Evolutionary conservation across 30 jellyfish, hydroid and myxozoan species (phyloP).

Genomic region (Morbakka virulenta): DNA sequence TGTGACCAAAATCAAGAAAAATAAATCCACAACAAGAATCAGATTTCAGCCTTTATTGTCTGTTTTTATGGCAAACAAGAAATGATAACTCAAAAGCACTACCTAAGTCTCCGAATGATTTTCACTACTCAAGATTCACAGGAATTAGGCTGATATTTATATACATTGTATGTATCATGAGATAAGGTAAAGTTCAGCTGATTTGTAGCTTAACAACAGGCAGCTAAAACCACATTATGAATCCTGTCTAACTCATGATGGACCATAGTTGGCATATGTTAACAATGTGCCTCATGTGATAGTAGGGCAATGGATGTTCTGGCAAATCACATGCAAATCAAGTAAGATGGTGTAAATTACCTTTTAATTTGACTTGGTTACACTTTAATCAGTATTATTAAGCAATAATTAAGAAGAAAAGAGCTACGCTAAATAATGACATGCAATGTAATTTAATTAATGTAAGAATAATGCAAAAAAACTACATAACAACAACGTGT

Average conservation of each 20-base stretch:
- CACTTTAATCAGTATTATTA: background rate
- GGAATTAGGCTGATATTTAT: background rate
- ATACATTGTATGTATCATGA: background rate
- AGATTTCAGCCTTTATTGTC: no score
- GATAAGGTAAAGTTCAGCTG: background rate
- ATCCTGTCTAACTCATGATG: background rate
- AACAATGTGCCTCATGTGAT: background rate
- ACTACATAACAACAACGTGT: no score
- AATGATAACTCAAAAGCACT: background rate
- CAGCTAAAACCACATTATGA: background rate
- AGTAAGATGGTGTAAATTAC: background rate
- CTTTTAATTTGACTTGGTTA: background rate
- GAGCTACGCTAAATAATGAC: no score
- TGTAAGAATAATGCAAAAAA: no score
- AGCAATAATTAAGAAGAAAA: no score
- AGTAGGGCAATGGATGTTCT: background rate
- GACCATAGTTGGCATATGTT: background rate
- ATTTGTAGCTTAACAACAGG: background rate
- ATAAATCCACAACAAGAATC: background rate
- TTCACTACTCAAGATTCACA: background rate
- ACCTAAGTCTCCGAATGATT: background rate
- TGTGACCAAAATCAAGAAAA: background rate
- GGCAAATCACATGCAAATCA: background rate
- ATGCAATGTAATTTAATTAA: no score
- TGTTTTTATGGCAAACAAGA: background rate